Evolutionary conservation across 2,888 invertebrate genomes (phyloP), one percentile per base, ranked within the genome.

Genomic region (Hydroisotoma schaefferi): DNA sequence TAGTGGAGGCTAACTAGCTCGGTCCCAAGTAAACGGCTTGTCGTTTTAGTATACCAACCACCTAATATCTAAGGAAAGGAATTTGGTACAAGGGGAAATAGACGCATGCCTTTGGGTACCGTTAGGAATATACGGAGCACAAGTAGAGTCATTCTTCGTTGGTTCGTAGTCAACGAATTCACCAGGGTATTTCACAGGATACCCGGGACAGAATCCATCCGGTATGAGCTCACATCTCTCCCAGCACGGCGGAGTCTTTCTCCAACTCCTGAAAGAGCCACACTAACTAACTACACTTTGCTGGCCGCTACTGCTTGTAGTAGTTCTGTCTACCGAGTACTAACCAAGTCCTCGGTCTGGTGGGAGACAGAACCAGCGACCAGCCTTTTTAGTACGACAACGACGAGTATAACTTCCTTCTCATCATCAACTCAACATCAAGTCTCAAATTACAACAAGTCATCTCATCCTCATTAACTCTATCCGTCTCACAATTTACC

Each of bases 191-290:
- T 43, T n/a, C 43, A 20, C n/a, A 20, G 12, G 18, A 10, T 43
- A n/a, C 20, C 43, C 49, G 49, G 49, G 27, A 26, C 6, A 29
- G 49, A 22, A 49, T 26, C 20, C 29, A 43, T 43, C 43, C 43
- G 37, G 52, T 22, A 52, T 5, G 28, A 29, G 37, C 12, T 37
- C 29, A 37, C 33, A 37, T 49, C 49, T 52, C 52, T 43, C 43
- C 20, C 52, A 33, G 18, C 8, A 4, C 5, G 27, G 29, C 58
- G 55, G 67, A 67, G 67, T 67, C 67, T 67, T 67, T 67, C 67
- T 64, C 67, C 67, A 67, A 58, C 67, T 61, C 52, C 61, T 63
- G 63, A 55, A 49, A 55, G 63, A 67, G 63, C 57, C 61, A 61
- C 67, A 67, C 49, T 49, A 18, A n/a, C 26, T n/a, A n/a, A n/a